These are phyloP conservation scores for Agapostemon virescens DNA, from an alignment of 2,888 invertebrate species.

Conservation along the genomic window DNA sequence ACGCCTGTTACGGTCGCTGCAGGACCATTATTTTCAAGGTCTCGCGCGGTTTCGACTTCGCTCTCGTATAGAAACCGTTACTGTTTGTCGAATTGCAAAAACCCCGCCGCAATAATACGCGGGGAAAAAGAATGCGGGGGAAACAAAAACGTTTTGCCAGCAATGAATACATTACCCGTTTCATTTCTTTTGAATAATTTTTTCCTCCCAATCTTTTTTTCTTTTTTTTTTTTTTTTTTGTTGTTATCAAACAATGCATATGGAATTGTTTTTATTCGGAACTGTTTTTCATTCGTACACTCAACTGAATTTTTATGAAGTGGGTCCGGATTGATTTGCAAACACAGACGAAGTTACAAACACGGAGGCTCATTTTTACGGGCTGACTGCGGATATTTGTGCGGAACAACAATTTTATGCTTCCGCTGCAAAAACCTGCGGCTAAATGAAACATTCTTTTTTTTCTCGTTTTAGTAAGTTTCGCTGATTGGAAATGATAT, in stretches of 20 bases:
- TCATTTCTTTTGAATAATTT: neutral
- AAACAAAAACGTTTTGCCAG: neutral
- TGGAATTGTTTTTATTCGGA: neutral
- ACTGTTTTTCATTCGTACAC: neutral
- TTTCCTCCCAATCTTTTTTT: neutral
- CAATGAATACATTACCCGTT: neutral
- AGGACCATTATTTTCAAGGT: conserved; percentile 23
- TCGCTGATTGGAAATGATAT: too few relatives aligned
- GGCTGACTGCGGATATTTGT: neutral
- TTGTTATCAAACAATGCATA: neutral
- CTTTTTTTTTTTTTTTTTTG: too few relatives aligned
- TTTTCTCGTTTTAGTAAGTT: too few relatives aligned
- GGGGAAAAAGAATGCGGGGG: neutral
- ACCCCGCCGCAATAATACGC: neutral
- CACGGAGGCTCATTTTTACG: neutral
- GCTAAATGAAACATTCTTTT: neutral
- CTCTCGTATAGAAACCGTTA: neutral
- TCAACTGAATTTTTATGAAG: neutral
- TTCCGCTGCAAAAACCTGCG: neutral
- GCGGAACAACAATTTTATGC: neutral
- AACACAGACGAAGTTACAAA: neutral
- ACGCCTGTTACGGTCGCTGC: conserved; percentile 66
- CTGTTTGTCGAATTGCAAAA: neutral
- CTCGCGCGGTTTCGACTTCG: neutral
- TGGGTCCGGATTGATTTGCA: neutral